A percentile compares a stretch with the other conserved stretches of the same genome.
These are phyloP conservation scores for Hirtodrosophila confusa DNA, from an alignment of 2,888 invertebrate genomes.

Conservation along the genomic window DNA sequence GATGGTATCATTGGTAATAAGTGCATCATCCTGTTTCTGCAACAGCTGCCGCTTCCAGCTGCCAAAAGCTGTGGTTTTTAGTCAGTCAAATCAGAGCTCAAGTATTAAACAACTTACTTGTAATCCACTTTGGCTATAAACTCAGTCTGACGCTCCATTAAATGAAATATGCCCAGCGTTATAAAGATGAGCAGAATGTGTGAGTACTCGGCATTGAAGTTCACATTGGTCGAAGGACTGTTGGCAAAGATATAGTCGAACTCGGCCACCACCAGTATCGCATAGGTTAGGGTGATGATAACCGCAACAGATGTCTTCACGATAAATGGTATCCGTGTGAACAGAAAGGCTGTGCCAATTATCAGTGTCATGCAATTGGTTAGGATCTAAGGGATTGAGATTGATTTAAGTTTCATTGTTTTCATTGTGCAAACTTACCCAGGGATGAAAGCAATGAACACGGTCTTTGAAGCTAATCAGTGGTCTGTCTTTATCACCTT, in stretches of 20 bases:
- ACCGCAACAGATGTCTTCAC: constrained; percentile 91
- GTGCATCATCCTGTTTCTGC: constrained; percentile 93
- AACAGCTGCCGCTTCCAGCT: constrained; percentile 89
- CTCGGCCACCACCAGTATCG: constrained; percentile 88
- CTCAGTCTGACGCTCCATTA: constrained; percentile 95
- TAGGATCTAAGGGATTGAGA: constrained; percentile 80
- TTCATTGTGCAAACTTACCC: constrained; percentile 69
- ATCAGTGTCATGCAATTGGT: constrained; percentile 86
- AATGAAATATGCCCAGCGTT: constrained; percentile 90
- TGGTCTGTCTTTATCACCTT: constrained; percentile 20
- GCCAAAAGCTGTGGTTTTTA: constrained; percentile 24
- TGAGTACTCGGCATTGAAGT: constrained; percentile 88
- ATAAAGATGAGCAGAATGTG: constrained; percentile 91
- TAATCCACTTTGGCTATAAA: constrained; percentile 95
- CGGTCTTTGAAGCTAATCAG: constrained; percentile 38
- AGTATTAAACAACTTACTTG: constrained; percentile 84
- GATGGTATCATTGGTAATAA: constrained; percentile 94
- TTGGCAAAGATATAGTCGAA: constrained; percentile 86
- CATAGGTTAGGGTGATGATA: constrained; percentile 87
- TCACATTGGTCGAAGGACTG: constrained; percentile 89
- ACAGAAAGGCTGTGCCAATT: constrained; percentile 90
- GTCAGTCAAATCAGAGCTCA: constrained; percentile 12
- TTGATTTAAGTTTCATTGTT: not conserved
- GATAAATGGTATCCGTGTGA: constrained; percentile 92
- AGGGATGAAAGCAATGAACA: constrained; percentile 82